Base-by-base conservation (phyloP, 2,113 vertebrate species). In the Oreotrochilus melanogaster region DNA sequence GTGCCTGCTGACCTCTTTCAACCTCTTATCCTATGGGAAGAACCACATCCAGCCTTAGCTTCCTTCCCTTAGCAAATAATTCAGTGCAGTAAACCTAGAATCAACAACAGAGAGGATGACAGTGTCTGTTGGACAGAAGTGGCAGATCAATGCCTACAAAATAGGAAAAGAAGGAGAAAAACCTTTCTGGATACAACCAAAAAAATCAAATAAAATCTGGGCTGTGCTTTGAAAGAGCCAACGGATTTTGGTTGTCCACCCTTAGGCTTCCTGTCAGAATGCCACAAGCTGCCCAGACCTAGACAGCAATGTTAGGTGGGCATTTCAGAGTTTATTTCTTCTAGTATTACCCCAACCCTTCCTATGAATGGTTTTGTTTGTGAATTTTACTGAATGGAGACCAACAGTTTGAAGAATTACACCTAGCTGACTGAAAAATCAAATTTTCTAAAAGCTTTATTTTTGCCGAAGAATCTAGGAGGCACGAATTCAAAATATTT, bases 21-120 rank as follows among this genome's bases (percentile, higher is more conserved):
- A 96, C 7, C 90, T 18, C 35, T 78, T 98, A 95, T 99, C 99
- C 97, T 78, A 98, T 3, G 35, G 11, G 66, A 17, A 99, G 97
- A 67, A 99, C 71, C 78, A 99, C 99, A 33, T 99, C 99, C 64
- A 99, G 96, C 53, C 98, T 91, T 65, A 97, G 94, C 16, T 97
- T 96, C 90, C 75, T 98, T 99, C 99, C 99, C n/a, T 98, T 97
- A 17, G 94, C 74, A 11, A 99, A 96, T 21, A 99, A 98, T 6
- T 98, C 98, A 2, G 83, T 9, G 22, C 91, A 71, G 96, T 99
- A 99, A 65, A 93, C 96, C 99, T 99, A 69, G 57, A 47, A 65
- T 31, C 45, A 84, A 64, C 86, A 10, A 72, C 4, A 71, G n/a
- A 80, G 45, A 3, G 18, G 22, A 14, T 37, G 50, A 18, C 33